Percentiles rank a stretch among this genome's conserved stretches.
These are phyloP conservation scores for Drosophila anceps DNA, from an alignment of 2,888 invertebrate species.

Conservation along the genomic window DNA sequence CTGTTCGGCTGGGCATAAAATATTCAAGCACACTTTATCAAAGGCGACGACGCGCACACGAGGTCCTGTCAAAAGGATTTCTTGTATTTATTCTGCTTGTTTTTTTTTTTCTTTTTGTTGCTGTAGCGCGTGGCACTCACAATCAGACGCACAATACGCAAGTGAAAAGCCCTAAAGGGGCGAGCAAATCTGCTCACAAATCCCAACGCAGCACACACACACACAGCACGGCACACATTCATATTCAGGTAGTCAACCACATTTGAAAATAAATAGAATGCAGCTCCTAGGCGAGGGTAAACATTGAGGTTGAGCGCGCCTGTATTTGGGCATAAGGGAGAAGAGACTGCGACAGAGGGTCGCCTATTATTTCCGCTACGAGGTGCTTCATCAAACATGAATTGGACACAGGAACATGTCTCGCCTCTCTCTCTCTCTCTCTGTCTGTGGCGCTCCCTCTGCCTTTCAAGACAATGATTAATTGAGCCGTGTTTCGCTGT, in stretches of 20 bases:
- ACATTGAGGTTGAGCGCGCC: constrained; percentile 21
- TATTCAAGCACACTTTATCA: constrained; percentile 71
- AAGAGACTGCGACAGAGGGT: constrained; percentile 33
- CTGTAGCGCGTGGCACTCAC: constrained; percentile 55
- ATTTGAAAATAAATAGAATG: constrained; percentile 49
- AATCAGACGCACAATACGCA: constrained; percentile 39
- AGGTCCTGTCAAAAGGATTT: constrained; percentile 45
- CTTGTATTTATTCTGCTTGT: constrained; percentile 3
- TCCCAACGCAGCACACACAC: constrained; percentile 32
- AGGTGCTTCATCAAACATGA: constrained; percentile 76
- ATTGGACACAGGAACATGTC: constrained; percentile 38
- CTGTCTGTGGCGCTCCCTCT: constrained; percentile 12
- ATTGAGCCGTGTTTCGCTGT: constrained; percentile 53
- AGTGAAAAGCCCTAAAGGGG: constrained; percentile 38
- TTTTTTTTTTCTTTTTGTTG: constrained; percentile 15
- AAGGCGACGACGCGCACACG: constrained; percentile 68
- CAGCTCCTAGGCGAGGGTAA: constrained; percentile 11
- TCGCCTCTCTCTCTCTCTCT: background rate
- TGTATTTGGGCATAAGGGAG: constrained; percentile 28
- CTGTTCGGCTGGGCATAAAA: constrained; percentile 50
- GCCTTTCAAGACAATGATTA: constrained; percentile 69
- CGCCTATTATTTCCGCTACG: constrained; percentile 51
- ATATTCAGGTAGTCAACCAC: constrained; percentile 51
- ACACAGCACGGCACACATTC: constrained; percentile 1
- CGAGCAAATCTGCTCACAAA: constrained; percentile 55